Conservation (phyloP, 1,140 invertebrate genomes). For the Aphidius gifuensis region DNA sequence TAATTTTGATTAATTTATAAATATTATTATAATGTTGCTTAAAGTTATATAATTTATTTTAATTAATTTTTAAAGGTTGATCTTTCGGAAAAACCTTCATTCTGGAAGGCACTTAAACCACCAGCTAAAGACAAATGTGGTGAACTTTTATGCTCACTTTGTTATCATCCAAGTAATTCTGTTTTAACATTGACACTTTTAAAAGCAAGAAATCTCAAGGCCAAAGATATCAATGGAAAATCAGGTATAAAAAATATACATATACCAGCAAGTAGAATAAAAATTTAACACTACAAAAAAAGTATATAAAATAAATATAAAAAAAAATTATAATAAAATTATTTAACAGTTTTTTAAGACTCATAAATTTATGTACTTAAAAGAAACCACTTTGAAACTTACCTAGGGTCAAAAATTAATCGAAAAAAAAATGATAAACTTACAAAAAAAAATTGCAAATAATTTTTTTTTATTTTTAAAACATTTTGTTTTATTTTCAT, state of each 20-base stretch:
- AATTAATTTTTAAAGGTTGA: constrained; percentile 65
- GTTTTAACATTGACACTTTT: constrained; percentile 82
- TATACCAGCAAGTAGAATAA: too few species aligned
- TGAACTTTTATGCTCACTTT: constrained; percentile 84
- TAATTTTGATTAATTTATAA: constrained; percentile 50
- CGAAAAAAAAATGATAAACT: too few species aligned
- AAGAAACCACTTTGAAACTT: too few species aligned
- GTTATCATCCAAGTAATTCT: constrained; percentile 89
- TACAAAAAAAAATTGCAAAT: too few species aligned
- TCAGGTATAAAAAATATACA: constrained; percentile 66
- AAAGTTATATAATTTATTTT: background rate
- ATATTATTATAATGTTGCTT: constrained; percentile 10
- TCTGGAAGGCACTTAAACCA: constrained; percentile 90
- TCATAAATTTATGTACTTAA: too few species aligned
- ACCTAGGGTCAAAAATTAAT: too few species aligned
- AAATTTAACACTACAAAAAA: background rate
- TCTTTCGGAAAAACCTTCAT: constrained; percentile 84
- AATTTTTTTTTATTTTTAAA: too few species aligned
- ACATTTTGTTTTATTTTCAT: constrained; percentile 32
- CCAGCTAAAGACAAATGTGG: constrained; percentile 90
- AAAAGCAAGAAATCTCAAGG: constrained; percentile 89
- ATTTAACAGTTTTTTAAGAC: too few species aligned
- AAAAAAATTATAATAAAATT: too few species aligned
- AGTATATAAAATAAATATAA: too few species aligned
- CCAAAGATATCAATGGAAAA: constrained; percentile 92